These are phyloP conservation scores for Drosophila lacicola DNA, from an alignment of 2,888 invertebrate species.

Conservation along the genomic window DNA sequence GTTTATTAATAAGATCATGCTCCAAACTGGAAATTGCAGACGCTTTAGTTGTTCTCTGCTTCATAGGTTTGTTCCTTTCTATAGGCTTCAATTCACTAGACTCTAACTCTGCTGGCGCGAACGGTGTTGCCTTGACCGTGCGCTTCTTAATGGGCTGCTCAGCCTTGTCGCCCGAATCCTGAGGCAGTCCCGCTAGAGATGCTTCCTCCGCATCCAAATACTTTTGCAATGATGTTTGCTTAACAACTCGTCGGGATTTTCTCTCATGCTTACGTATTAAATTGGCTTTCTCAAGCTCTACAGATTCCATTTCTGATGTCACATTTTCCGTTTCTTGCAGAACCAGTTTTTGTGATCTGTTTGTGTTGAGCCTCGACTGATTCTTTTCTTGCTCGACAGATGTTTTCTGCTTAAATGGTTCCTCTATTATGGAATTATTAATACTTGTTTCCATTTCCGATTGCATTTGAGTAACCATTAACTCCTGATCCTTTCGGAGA, in stretches of 20 bases:
- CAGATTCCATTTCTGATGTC: conserved; percentile 8
- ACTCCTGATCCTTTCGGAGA: background rate
- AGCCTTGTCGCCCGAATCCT: background rate
- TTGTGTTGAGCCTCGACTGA: background rate
- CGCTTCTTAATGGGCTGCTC: background rate
- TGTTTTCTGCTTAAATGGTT: too few species aligned
- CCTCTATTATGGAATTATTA: background rate
- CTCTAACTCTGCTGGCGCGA: background rate
- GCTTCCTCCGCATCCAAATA: conserved; percentile 13
- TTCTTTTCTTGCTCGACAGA: background rate
- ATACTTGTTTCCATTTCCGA: background rate
- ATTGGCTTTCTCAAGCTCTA: background rate
- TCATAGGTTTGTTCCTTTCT: background rate
- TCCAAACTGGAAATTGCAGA: background rate
- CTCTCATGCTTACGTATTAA: background rate
- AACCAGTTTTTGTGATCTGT: background rate
- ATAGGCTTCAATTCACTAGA: conserved; percentile 2
- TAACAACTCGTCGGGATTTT: background rate
- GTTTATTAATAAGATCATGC: background rate
- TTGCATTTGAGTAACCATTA: background rate
- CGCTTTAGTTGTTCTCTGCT: conserved; percentile 13
- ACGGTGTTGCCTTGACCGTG: background rate
- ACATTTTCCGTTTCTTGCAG: background rate
- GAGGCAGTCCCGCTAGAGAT: background rate
- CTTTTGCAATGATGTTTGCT: conserved; percentile 5